Conservation (phyloP, 2,888 invertebrate species). For the Macropis europaea region DNA sequence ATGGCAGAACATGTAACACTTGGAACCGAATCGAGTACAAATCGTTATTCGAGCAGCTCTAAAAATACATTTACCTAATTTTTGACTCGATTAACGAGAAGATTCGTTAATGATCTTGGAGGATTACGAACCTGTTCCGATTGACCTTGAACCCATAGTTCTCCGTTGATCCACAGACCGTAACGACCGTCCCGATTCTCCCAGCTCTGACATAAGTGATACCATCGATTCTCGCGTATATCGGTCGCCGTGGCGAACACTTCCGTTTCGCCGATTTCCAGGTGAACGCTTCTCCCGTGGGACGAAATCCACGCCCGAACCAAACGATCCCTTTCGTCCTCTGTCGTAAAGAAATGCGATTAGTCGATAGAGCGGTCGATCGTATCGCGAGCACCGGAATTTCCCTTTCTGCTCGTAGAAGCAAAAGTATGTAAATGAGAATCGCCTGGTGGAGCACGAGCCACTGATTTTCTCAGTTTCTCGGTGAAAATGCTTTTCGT, state of each 20-base stretch:
- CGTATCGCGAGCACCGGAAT: no score
- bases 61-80: background rate
- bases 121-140: conserved; percentile 69
- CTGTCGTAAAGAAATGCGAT: conserved; percentile 77
- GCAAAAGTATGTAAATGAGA: conserved; percentile 4
- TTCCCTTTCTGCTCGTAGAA: background rate
- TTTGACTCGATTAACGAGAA: no score
- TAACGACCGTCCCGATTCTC: conserved; percentile 83
- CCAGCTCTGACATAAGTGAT: conserved; percentile 86
- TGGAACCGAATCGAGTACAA: no score
- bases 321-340: conserved; percentile 81
- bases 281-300: conserved; percentile 81
- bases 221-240: conserved; percentile 81
- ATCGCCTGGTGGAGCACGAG: no score
- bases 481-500: conserved; percentile 23
- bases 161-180: conserved; percentile 84
- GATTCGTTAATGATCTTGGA: no score
- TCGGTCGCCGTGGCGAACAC: conserved; percentile 76
- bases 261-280: conserved; percentile 82
- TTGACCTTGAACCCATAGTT: conserved; percentile 79
- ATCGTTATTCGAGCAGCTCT: no score
- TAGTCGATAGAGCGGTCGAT: background rate
- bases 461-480: background rate
- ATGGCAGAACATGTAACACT: no score
- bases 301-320: conserved; percentile 84